Evolutionary conservation across 2,113 vertebrate species (phyloP), one percentile per base, ranked within the genome.

Genomic region (Mus musculus): DNA sequence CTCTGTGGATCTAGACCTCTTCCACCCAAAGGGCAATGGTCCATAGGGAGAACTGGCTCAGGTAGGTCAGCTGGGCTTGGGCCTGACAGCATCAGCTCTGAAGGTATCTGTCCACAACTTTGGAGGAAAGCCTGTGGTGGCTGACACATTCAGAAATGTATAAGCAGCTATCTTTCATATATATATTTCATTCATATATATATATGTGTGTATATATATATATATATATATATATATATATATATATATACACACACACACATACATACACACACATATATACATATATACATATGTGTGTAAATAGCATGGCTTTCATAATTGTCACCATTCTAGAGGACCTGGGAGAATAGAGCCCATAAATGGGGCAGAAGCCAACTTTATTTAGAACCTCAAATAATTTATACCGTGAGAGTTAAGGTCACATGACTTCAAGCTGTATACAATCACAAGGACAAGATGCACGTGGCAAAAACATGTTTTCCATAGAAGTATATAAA

Each of bases 131-230:
- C 61, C 71, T 95, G 2, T 86, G 28, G 72, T 76, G 54, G 61
- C 75, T 89, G 22, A 59, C 61, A 95, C 88, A 59, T 93, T 33
- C 63, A 85, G 11, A 96, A 91, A 19, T 36, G 6, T 54, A 30
- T 95, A 7, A 33, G n/a, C 10, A 3, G 42, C 19, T 76, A 2
- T 71, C 86, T 91, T 36, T 88, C 30, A n/a, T 90, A 17, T 19
- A 9, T 65, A 30, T 78, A 36, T 67, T 63, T 26, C 24, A 63
- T 20, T 24, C 20, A 61, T 10, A 9, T 26, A 8, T 26, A 24
- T 63, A 24, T 26, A 7, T 9, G 42, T 42, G 42, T 42, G 42
- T 42, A 3, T 42, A 3, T 42, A 3, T 42, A 3, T 42, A 3
- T 42, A 42, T 42, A 42, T 3, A 42, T 3, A 42, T 42, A 42